Base-by-base conservation (phyloP, 2,113 vertebrate species). In the Trinectes maculatus region DNA sequence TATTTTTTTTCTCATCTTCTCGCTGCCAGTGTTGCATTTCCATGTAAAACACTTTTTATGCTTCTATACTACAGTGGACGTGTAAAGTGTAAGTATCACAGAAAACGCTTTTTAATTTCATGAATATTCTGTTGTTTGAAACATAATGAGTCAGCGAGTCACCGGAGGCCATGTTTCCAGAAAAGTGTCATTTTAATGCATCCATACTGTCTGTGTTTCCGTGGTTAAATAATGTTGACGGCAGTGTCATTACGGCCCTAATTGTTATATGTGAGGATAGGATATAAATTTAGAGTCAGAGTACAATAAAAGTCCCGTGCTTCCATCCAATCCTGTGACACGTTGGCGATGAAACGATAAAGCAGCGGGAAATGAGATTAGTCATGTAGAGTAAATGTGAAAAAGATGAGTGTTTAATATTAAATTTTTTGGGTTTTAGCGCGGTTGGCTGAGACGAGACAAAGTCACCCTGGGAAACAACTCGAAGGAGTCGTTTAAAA, bases 401-500 rank as follows among this genome's bases (percentile, higher is more conserved):
- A 61, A 82, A 87, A 80, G 43, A 18, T 66, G 77, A 59, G 68
- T 67, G 69, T 85, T 84, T 75, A 74, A 81, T 89, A 87, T 79
- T 85, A 56, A 79, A 85, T 83, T 59, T 83, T 69, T 74, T 84
- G 69, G 71, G 51, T 91, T 84, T 80, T 70, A 66, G 69, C 51
- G 51, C 43, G 79, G 58, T 80, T 71, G 56, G 63, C 75, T 81
- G 66, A 74, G 63, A n/a, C n/a, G 36, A 85, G 72, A 86, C 79
- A 85, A 82, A 85, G 80, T 89, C 74, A 69, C 67, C 77, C 78
- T 77, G 76, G n/a, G 64, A 82, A 85, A 85, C 71, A 52, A 59
- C 72, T 82, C 85, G 87, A 81, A 74, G 74, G 59, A 79, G 73
- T 89, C 79, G 91, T n/a, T 89, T 86, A 86, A 88, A 77, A 61